Conservation (phyloP, 2,888 invertebrate genomes). For the Emmelina monodactyla region DNA sequence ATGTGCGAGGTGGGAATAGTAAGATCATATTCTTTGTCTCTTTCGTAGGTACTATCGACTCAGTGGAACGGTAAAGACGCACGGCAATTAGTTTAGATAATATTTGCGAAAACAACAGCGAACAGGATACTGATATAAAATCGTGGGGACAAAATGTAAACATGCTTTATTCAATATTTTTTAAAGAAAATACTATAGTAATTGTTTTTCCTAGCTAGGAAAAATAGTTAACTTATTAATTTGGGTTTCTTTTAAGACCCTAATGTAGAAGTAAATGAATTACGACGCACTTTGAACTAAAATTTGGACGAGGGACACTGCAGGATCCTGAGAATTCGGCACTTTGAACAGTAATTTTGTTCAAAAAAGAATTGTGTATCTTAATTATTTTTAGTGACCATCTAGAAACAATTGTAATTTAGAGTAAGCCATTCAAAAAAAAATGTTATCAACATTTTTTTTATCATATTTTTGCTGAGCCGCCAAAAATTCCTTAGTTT, state of each 20-base stretch:
- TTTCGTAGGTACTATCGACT: conserved; percentile 5
- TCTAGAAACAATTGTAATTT: conserved; percentile 3
- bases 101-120: conserved; percentile 1
- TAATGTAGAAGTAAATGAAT: conserved; percentile 5
- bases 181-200: conserved; percentile 3
- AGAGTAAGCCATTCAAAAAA: conserved; percentile 1
- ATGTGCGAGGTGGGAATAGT: conserved; percentile 2
- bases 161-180: conserved; percentile 4
- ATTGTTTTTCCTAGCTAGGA: conserved; percentile 1
- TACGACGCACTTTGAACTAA: conserved; percentile 4
- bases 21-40: conserved; percentile 2
- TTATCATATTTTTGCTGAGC: conserved; percentile 1
- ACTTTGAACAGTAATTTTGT: conserved; percentile 3
- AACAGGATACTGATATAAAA: conserved; percentile 5
- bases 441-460: background rate
- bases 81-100: conserved; percentile 4
- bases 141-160: conserved; percentile 1
- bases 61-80: conserved; percentile 1
- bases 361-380: conserved; percentile 3
- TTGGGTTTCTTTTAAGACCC: conserved; percentile 3
- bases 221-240: conserved; percentile 4
- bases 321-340: conserved; percentile 5
- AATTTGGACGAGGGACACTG: conserved; percentile 3
- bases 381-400: conserved; percentile 5
- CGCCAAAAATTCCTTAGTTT: background rate